A percentile compares a stretch with the other conserved stretches of the same genome.
phyloP scores from a whole-genome alignment of 2,888 invertebrate species.

The Patella caerulea region DNA sequence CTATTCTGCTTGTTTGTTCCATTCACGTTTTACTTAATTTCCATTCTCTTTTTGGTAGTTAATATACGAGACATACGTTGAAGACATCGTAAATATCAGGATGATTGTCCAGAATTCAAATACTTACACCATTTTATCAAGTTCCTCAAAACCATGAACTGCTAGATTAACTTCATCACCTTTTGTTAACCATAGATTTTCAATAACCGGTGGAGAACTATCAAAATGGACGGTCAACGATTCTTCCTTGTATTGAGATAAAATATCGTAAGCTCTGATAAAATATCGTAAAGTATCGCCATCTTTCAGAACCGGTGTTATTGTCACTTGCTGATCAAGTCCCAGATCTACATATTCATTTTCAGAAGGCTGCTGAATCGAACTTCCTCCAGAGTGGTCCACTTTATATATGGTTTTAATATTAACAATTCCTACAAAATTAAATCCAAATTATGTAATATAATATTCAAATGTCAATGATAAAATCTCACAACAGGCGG shows the following conservation, averaged over 20 bases:
- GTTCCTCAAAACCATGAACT: constrained; percentile 38
- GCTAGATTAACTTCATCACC: constrained; percentile 30
- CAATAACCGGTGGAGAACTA: constrained; percentile 39
- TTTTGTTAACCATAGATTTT: constrained; percentile 39
- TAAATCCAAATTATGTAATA: too few species aligned
- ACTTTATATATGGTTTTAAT: constrained; percentile 28
- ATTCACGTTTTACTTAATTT: too few species aligned
- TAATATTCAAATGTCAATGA: too few species aligned
- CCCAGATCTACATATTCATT: neutral
- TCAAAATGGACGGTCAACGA: constrained; percentile 36
- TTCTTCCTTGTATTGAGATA: constrained; percentile 32
- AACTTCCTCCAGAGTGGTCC: constrained; percentile 22
- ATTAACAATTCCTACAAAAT: constrained; percentile 31
- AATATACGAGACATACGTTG: too few species aligned
- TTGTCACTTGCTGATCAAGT: constrained; percentile 17
- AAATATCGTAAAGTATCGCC: constrained; percentile 37
- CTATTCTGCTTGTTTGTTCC: too few species aligned
- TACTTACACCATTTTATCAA: constrained; percentile 35
- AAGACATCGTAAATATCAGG: too few species aligned
- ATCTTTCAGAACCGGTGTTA: constrained; percentile 25
- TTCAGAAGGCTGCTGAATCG: constrained; percentile 11
- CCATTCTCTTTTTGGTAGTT: too few species aligned
- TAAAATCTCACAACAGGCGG: too few species aligned
- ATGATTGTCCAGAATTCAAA: too few species aligned
- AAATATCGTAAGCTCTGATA: constrained; percentile 36